Evolutionary conservation across 2,888 invertebrate species (phyloP).

Genomic region (Pristionchus maxplancki): DNA sequence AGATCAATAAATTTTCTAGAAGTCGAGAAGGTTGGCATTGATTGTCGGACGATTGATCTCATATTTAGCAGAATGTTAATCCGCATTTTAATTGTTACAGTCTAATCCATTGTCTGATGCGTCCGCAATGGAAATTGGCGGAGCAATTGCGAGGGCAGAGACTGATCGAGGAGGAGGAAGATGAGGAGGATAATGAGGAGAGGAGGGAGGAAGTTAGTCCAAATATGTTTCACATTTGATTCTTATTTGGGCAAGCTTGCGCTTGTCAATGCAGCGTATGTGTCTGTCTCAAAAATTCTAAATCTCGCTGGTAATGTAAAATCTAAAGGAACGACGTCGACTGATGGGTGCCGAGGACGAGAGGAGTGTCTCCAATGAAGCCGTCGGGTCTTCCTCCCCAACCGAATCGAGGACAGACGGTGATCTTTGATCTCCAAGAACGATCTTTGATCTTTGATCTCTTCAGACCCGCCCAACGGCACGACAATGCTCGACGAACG

Average conservation of each 20-base stretch:
- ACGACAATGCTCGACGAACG: background rate
- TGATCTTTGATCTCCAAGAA: too few species aligned
- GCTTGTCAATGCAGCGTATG: too few species aligned
- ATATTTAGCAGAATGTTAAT: background rate
- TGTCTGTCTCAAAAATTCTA: background rate
- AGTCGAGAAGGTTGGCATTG: too few species aligned
- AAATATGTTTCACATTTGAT: background rate
- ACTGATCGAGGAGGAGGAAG: constrained; percentile 33
- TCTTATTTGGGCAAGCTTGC: too few species aligned
- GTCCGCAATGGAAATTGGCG: constrained; percentile 64
- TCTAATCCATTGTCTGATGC: constrained; percentile 63
- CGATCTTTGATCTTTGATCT: constrained; percentile 2
- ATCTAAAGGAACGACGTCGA: constrained; percentile 14
- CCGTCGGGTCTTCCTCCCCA: constrained; percentile 56
- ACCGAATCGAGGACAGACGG: background rate
- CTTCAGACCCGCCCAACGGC: background rate
- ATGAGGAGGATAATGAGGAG: constrained; percentile 45
- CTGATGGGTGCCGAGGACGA: constrained; percentile 50
- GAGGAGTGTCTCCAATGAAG: constrained; percentile 62
- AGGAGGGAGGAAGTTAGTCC: constrained; percentile 11
- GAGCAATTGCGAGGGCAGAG: constrained; percentile 29
- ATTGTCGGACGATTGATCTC: background rate
- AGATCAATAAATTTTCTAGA: too few species aligned
- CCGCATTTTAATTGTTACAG: constrained; percentile 56
- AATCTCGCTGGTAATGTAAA: background rate